These are phyloP conservation scores for Prionchulus punctatus DNA, from an alignment of 2,888 invertebrate genomes.

Conservation along the genomic window DNA sequence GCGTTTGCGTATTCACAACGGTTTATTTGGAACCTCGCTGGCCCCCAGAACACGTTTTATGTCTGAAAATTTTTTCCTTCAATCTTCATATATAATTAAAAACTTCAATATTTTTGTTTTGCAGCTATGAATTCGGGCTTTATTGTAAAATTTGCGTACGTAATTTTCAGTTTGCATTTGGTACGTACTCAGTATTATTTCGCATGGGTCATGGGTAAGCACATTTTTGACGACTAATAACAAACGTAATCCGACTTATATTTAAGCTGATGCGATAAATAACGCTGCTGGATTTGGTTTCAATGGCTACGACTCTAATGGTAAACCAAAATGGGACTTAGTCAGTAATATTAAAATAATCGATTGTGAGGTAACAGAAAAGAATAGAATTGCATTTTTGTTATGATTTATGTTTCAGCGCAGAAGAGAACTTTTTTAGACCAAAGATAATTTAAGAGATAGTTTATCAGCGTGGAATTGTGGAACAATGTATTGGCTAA, in stretches of 20 bases:
- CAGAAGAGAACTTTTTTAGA: slow-evolving; percentile 45
- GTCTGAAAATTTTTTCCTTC: too few relatives aligned
- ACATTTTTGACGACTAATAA: slow-evolving; percentile 1
- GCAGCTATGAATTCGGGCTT: neutral
- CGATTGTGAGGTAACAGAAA: slow-evolving; percentile 62
- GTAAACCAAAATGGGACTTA: slow-evolving; percentile 69
- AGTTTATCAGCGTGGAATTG: slow-evolving; percentile 84
- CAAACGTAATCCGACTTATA: neutral
- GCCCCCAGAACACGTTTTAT: too few relatives aligned
- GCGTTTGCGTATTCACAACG: too few relatives aligned
- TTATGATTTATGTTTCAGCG: too few relatives aligned
- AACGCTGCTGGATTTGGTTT: slow-evolving; percentile 83
- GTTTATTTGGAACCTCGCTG: too few relatives aligned
- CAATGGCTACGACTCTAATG: slow-evolving; percentile 57
- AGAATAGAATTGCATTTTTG: neutral
- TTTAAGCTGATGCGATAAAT: slow-evolving; percentile 68
- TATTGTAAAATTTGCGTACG: neutral
- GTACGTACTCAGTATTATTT: slow-evolving; percentile 31
- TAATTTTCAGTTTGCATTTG: neutral
- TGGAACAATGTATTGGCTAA: slow-evolving; percentile 80
- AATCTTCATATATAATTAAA: too few relatives aligned
- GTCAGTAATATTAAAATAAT: slow-evolving; percentile 75
- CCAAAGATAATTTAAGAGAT: slow-evolving; percentile 64
- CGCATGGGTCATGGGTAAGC: slow-evolving; percentile 28
- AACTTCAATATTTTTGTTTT: too few relatives aligned